Base-by-base conservation (phyloP, 2,888 invertebrate genomes). In the Oxyscelio sp. region DNA sequence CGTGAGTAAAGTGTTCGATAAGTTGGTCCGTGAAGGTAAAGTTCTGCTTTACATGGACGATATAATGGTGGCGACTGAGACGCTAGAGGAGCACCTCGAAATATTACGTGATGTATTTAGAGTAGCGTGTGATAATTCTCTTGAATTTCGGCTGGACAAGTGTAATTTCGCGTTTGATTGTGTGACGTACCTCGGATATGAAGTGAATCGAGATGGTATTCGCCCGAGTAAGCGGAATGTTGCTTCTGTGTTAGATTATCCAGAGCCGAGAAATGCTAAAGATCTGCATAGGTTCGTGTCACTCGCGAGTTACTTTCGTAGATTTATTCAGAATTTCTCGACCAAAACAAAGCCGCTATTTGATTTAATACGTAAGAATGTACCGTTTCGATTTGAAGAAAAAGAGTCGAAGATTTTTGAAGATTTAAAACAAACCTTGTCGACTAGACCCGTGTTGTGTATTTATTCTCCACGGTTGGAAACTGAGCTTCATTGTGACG, bases 401-500 rank as follows among this genome's bases (percentile, higher is more conserved):
- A 34, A 84, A 22, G 87, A 91, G 59, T 22, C 86, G 11, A n/a
- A 73, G 1, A 81, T 86, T 24, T 89, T 91, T 61, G 78, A 88
- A 19, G 63, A 52, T n/a, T 58, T 90, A 13, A 90, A 89, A 70
- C 15, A 5, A 4, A 13, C 4, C 21, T 77, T 91, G 65, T 22
- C 78, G 9, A 43, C 50, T 9, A 17, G 82, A 34, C 87, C 82
- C 27, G 63, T 84, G 43, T 71, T 85, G 19, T 66, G 81, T 0
- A 86, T 87, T 15, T 85, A 73, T 74, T 79, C 27, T 27, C 27
- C 27, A 27, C 27, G 27, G 3, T 27, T 27, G n/a, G 88, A 90
- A 56, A 92, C 91, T 9, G 90, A 92, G 74, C 73, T 91, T 24
- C 92, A 92, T 71, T 91, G 89, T 45, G 91, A 93, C 84, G 92